Percentiles rank a stretch among this genome's conserved stretches.
These are phyloP conservation scores for Callorhinus ursinus DNA, from an alignment of 2,113 vertebrate genomes.

Conservation along the genomic window DNA sequence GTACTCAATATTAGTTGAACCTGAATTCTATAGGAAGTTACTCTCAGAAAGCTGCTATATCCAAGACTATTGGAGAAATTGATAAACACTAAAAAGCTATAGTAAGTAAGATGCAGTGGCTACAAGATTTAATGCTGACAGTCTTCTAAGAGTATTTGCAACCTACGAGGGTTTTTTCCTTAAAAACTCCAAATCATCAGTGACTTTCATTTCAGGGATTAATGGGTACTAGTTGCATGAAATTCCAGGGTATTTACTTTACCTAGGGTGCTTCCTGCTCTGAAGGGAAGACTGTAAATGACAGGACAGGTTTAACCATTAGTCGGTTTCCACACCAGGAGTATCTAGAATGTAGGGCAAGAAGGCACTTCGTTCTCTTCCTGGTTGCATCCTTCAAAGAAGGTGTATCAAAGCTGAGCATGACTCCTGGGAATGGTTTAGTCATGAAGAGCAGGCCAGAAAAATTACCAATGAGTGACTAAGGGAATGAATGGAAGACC, in stretches of 20 bases:
- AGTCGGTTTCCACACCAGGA: neutral
- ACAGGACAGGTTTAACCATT: constrained; percentile 29
- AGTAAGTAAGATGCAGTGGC: neutral
- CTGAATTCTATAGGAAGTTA: neutral
- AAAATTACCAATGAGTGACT: neutral
- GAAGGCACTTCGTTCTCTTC: neutral
- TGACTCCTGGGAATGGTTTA: neutral
- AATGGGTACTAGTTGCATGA: constrained; percentile 15
- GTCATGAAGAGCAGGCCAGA: neutral
- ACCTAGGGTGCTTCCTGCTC: neutral
- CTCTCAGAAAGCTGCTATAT: constrained; percentile 39
- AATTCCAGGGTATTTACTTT: constrained; percentile 60
- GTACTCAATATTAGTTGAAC: constrained; percentile 14
- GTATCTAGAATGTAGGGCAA: constrained; percentile 32
- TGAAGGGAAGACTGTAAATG: constrained; percentile 9
- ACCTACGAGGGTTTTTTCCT: neutral
- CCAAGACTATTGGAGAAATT: constrained; percentile 15
- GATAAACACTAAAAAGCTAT: neutral
- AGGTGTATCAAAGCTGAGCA: neutral
- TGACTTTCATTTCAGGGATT: constrained; percentile 39
- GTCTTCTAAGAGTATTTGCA: constrained; percentile 28
- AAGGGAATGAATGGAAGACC: neutral
- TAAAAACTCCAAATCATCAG: neutral
- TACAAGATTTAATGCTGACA: neutral
- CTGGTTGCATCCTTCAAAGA: neutral